Evolutionary conservation across 23 tunicate genomes (phyloP), one percentile per base, ranked within the genome.

Genomic region (Pegea sp.): DNA sequence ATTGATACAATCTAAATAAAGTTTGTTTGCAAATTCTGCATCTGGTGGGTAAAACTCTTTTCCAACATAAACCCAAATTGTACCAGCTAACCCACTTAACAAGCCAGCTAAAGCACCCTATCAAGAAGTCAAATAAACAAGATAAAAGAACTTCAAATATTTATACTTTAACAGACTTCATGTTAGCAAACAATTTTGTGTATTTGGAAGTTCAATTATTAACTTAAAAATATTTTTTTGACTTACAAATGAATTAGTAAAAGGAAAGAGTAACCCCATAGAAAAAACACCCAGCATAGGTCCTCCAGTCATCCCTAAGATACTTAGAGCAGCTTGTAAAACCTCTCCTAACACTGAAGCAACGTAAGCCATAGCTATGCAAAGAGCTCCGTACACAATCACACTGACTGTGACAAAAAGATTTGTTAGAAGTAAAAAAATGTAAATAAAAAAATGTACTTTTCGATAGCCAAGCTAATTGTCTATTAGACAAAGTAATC

Each of bases 311-410:
- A 81, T 48, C 11, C 93, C 93, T 0, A 66, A 62, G 13, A 81
- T 72, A 46, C 80, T 81, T 8, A 81, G 32, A 11, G 93, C 81
- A 22, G 81, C 81, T 64, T 81, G 73, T 30, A 81, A 62, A 5
- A 81, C 93, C 27, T 81, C 93, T 30, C 80, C 80, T 29, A 81
- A 69, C 51, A 61, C 69, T 32, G 74, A 65, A 0, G 93, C 81
- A 0, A 81, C 26, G 32, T 65, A 81, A 8, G 93, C 93, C 93
- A 81, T 81, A 7, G 61, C 93, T 24, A 81, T 73, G 26, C 81
- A 72, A 1, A 66, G 48, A 13, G 32, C 53, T n/a, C 93, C 93
- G 57, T 64, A 81, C 26, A 71, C 30, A 4, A 81, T 51, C 53
- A 65, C 93, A 34, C 58, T 26, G 34, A 69, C 93, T 81, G 57